Evolutionary conservation across 1,140 invertebrate species (phyloP).

Genomic region (Hylaeus anthracinus): DNA sequence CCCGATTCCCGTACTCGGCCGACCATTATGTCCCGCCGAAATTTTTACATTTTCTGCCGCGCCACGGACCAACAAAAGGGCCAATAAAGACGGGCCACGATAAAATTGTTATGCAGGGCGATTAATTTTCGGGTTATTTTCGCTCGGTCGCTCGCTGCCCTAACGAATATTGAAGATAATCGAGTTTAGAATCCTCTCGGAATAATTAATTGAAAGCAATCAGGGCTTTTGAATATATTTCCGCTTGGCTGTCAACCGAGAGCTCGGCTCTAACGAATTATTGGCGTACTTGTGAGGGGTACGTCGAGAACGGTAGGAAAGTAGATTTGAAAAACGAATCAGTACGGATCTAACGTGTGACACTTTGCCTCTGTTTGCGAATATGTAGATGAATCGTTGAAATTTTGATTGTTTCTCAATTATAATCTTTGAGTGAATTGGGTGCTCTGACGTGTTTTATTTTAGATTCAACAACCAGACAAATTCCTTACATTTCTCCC

Average conservation of each 20-base stretch:
- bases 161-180: conserved; percentile 22
- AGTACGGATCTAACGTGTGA: too few relatives aligned
- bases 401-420: neutral
- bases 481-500: too few relatives aligned
- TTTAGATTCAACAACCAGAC: too few relatives aligned
- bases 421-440: too few relatives aligned
- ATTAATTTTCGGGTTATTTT: conserved; percentile 46
- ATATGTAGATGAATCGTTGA: neutral
- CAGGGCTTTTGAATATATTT: neutral
- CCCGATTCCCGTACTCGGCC: conserved; percentile 48
- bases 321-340: too few relatives aligned
- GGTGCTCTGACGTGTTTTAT: too few relatives aligned
- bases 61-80: conserved; percentile 25
- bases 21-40: conserved; percentile 56
- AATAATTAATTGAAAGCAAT: conserved; percentile 21
- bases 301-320: neutral
- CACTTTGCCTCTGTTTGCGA: too few relatives aligned
- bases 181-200: neutral
- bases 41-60: conserved; percentile 61
- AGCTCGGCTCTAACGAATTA: neutral
- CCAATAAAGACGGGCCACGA: conserved; percentile 21
- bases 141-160: neutral
- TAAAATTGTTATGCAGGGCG: conserved; percentile 28
- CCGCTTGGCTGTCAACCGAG: too few relatives aligned
- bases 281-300: neutral